These are phyloP conservation scores for Argyresthia albistria DNA, from an alignment of 2,888 invertebrate species.

Conservation along the genomic window DNA sequence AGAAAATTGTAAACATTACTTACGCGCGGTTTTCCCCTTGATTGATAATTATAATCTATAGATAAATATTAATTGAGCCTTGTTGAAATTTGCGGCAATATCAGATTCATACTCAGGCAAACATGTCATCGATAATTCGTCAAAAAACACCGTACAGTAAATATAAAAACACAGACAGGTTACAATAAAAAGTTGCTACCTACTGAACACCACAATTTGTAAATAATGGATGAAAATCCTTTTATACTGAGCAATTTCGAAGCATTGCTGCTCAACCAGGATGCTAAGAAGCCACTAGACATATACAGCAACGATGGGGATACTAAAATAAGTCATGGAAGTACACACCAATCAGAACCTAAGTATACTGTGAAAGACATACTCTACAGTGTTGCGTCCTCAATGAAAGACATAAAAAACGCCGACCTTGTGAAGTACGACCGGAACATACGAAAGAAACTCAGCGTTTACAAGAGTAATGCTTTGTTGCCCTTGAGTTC, in stretches of 20 bases:
- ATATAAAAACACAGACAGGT: too few species aligned
- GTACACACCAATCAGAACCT: too few species aligned
- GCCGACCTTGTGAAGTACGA: slow-evolving; percentile 27
- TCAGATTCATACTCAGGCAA: too few species aligned
- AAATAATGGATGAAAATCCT: not conserved
- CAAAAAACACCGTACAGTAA: too few species aligned
- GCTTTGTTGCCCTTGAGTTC: slow-evolving; percentile 28
- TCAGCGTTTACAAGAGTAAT: slow-evolving; percentile 19
- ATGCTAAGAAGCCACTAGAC: slow-evolving; percentile 12
- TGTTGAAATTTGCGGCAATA: too few species aligned
- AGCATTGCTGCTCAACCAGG: slow-evolving; percentile 20
- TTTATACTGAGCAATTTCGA: slow-evolving; percentile 24
- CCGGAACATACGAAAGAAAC: slow-evolving; percentile 11
- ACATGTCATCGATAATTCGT: too few species aligned
- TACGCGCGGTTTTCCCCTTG: too few species aligned
- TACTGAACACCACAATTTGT: too few species aligned
- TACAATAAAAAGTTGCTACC: too few species aligned
- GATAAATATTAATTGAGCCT: too few species aligned
- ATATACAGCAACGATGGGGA: slow-evolving; percentile 23
- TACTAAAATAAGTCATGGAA: slow-evolving; percentile 6
- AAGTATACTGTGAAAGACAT: slow-evolving; percentile 25
- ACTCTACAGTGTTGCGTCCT: slow-evolving; percentile 30
- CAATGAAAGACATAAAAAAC: slow-evolving; percentile 40
- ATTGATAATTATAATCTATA: too few species aligned
- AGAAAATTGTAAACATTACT: too few species aligned